Evolutionary conservation across 2,888 invertebrate species (phyloP).

Genomic region (Dyspetes luteomarginatus): DNA sequence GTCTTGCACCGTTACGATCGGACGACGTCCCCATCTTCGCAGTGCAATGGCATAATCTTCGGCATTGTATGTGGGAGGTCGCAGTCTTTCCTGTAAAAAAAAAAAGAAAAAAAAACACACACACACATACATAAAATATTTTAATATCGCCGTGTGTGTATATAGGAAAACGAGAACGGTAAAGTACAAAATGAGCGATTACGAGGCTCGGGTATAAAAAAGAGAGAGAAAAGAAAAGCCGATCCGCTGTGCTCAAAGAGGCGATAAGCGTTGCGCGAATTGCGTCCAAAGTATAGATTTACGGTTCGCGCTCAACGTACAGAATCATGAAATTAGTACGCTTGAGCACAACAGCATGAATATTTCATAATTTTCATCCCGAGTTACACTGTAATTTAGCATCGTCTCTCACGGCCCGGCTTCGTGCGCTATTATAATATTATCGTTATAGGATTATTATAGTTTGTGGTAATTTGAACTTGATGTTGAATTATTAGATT

Average conservation of each 20-base stretch:
- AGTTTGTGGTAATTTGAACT: not conserved
- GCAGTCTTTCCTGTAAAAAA: slow-evolving; percentile 88
- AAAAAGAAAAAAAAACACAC: not conserved
- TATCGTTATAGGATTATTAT: not conserved
- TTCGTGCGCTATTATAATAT: not conserved
- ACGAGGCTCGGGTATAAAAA: slow-evolving; percentile 12
- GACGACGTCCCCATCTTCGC: slow-evolving; percentile 91
- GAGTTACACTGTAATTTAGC: slow-evolving; percentile 64
- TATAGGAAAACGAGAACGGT: not conserved
- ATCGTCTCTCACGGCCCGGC: slow-evolving; percentile 19
- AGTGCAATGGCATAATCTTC: slow-evolving; percentile 93
- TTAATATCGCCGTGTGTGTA: not conserved
- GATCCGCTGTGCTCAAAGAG: not conserved
- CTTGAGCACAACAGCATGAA: slow-evolving; percentile 57
- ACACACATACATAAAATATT: not conserved
- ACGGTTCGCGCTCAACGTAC: slow-evolving; percentile 20
- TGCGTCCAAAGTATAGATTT: slow-evolving; percentile 53
- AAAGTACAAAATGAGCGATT: slow-evolving; percentile 38
- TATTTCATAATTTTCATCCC: slow-evolving; percentile 65
- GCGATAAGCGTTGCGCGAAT: slow-evolving; percentile 53
- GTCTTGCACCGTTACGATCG: slow-evolving; percentile 83
- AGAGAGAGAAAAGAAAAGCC: not conserved
- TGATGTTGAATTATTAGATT: not conserved
- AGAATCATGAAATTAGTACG: slow-evolving; percentile 54
- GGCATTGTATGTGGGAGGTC: slow-evolving; percentile 95